These are phyloP conservation scores for Diachasma alloeum DNA, from an alignment of 1,140 invertebrate species.

Conservation along the genomic window DNA sequence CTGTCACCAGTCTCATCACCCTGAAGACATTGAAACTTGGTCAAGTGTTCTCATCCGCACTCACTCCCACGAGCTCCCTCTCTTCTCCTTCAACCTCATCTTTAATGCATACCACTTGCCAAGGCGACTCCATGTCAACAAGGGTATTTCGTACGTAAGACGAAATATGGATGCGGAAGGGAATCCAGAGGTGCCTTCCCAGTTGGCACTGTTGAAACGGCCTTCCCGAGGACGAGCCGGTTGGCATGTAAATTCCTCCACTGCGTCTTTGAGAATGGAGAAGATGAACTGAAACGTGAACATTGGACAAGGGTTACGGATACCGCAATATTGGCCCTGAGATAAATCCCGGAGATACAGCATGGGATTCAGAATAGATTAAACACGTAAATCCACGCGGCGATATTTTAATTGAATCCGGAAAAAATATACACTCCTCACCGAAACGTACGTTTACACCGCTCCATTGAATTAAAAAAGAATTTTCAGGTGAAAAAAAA, in stretches of 20 bases:
- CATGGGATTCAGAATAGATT: background rate
- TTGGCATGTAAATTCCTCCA: conserved; percentile 18
- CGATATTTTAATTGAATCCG: background rate
- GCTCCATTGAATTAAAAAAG: background rate
- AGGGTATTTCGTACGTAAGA: conserved; percentile 26
- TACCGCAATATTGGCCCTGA: background rate
- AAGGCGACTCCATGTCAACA: conserved; percentile 37
- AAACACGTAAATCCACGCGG: background rate
- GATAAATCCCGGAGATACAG: background rate
- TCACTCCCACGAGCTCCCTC: background rate
- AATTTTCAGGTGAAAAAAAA: background rate
- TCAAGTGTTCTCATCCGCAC: conserved; percentile 29
- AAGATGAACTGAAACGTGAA: background rate
- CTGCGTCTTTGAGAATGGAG: background rate
- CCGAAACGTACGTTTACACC: background rate
- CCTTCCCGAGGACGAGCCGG: conserved; percentile 17
- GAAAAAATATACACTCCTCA: background rate
- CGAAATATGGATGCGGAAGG: conserved; percentile 28
- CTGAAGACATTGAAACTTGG: conserved; percentile 33
- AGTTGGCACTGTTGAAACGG: conserved; percentile 1
- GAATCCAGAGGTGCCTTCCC: background rate
- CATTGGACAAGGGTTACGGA: background rate
- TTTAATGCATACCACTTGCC: conserved; percentile 43
- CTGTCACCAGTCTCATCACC: background rate
- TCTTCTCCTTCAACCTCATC: conserved; percentile 31